phyloP scores from a whole-genome alignment of 2,797 vertebrate genomes.

The Chelidonichthys spinosus region DNA sequence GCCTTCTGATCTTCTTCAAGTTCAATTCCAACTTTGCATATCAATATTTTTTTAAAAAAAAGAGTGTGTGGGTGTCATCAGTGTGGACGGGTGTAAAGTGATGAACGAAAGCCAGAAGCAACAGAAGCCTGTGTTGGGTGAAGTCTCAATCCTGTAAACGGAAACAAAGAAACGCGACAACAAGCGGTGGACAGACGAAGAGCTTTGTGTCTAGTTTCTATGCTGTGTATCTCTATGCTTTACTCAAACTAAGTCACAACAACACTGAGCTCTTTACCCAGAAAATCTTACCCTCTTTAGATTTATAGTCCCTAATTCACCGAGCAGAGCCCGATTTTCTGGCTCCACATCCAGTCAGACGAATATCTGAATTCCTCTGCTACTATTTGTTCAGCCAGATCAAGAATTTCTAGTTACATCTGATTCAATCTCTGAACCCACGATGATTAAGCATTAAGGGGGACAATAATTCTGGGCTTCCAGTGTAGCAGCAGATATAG shows the following conservation, averaged over 20 bases:
- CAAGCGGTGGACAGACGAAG: conserved; percentile 3
- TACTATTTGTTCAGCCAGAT: not conserved
- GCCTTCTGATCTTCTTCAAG: not conserved
- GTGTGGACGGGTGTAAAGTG: not conserved
- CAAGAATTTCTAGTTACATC: not conserved
- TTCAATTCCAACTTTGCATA: not conserved
- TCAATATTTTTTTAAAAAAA: not conserved
- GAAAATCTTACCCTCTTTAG: conserved; percentile 6
- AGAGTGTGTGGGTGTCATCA: not conserved
- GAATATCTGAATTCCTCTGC: no score
- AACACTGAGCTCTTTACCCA: conserved; percentile 6
- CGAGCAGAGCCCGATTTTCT: not conserved
- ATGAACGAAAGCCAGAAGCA: conserved; percentile 3
- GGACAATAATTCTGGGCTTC: not conserved
- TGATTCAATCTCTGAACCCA: not conserved
- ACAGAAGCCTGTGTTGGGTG: not conserved
- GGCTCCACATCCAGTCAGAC: not conserved
- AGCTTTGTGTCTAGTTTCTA: not conserved
- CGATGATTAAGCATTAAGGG: not conserved
- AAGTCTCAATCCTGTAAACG: not conserved
- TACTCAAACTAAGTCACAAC: not conserved
- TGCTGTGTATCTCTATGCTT: not conserved
- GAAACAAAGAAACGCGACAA: conserved; percentile 5
- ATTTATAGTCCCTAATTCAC: not conserved
- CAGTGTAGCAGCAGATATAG: not conserved